Base-by-base conservation (phyloP, 2,888 invertebrate genomes). In the Teleiodes luculella region DNA sequence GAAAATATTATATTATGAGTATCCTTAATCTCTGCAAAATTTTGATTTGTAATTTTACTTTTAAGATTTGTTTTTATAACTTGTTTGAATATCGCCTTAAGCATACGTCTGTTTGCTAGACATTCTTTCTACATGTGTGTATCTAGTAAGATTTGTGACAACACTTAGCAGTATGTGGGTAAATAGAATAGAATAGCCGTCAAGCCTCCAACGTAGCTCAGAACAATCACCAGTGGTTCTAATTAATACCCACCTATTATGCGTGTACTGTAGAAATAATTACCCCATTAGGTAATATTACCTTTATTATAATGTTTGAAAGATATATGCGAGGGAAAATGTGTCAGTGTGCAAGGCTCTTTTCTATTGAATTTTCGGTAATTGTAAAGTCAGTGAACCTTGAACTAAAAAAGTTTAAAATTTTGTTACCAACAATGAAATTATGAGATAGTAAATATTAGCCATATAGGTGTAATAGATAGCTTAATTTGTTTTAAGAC, bases 101-200 rank as follows among this genome's bases (percentile, higher is more conserved):
- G n/a, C n/a, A n/a, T n/a, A n/a, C 24, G 24, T 39, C 18, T 6
- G 16, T 43, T n/a, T 7, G 6, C 8, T 16, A n/a, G 20, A 10
- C 20, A 28, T 43, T 43, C 20, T 43, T n/a, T 6, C 7, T 10
- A 28, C 8, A 18, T n/a, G 43, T 43, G 28, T 45, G 45, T 45
- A 45, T 13, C 13, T 1, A 3, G 8, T 20, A 28, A 20, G 30
- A 46, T 13, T 50, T 43, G 31, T 45, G 18, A 43, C 24, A 24
- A 20, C 43, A 43, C 39, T 39, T 16, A 39, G n/a, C 28, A 45
- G 6, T 28, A 45, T 45, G 45, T 45, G 45, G 45, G 45, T 45
- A 45, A 45, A 45, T 45, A 45, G 45, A 45, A 45, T 45, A 28
- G 45, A 45, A 45, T 45, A 45, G 13, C 45, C 11, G 45, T 28